phyloP scores from a whole-genome alignment of 2,888 invertebrate genomes.

The Scaeva pyrastri region DNA sequence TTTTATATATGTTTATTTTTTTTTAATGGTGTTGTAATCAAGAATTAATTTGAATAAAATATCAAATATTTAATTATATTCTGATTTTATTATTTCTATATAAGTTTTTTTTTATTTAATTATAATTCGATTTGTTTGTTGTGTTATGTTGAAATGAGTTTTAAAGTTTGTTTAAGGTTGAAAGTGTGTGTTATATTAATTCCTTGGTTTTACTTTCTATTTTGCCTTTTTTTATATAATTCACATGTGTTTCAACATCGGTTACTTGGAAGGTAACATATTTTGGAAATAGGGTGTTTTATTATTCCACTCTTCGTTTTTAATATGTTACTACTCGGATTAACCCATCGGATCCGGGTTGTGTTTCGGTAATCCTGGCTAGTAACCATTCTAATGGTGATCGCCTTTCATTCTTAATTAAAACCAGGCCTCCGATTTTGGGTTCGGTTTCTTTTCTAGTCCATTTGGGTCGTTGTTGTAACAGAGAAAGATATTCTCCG shows the following conservation, averaged over 20 bases:
- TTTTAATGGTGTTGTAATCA: too few species aligned
- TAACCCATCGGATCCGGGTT: slow-evolving; percentile 6
- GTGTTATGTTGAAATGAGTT: too few species aligned
- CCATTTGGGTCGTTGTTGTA: slow-evolving; percentile 27
- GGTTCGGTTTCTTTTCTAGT: slow-evolving; percentile 4
- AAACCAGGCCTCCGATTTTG: slow-evolving; percentile 5
- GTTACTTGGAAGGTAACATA: slow-evolving; percentile 20
- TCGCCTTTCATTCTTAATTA: slow-evolving; percentile 9
- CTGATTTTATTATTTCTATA: too few species aligned
- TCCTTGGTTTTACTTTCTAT: too few species aligned
- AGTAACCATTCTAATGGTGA: slow-evolving; percentile 23
- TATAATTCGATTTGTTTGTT: too few species aligned
- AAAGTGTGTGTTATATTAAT: too few species aligned
- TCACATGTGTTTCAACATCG: not conserved
- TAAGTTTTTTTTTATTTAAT: too few species aligned
- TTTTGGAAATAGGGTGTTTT: slow-evolving; percentile 26
- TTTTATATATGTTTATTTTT: too few species aligned
- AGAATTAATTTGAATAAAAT: too few species aligned
- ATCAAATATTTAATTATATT: too few species aligned
- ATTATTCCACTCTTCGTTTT: slow-evolving; percentile 12
- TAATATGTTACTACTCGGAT: not conserved
- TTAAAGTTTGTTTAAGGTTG: too few species aligned
- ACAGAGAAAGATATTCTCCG: slow-evolving; percentile 21
- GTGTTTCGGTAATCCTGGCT: slow-evolving; percentile 2
- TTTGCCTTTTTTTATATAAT: not conserved